These are phyloP conservation scores for Heteropelma amictum DNA, from an alignment of 2,888 invertebrate genomes.

Conservation along the genomic window DNA sequence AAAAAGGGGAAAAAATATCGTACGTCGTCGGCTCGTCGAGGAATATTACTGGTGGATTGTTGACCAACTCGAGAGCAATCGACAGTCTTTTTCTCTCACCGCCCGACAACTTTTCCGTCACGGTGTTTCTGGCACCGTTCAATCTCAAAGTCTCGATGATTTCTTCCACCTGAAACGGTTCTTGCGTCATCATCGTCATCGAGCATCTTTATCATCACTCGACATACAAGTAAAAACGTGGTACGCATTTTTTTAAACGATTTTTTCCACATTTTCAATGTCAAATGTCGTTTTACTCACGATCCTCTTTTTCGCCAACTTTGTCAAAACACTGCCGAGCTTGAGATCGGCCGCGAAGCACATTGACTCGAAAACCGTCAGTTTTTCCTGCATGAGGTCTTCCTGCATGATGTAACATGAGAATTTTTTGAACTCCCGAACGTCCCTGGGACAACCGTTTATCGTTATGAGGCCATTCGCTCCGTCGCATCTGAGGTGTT, in stretches of 20 bases:
- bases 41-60: conserved; percentile 97
- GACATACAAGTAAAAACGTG: neutral
- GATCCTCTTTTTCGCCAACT: conserved; percentile 83
- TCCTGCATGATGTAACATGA: conserved; percentile 98
- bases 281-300: conserved; percentile 80
- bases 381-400: conserved; percentile 90
- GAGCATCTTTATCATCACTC: too few relatives aligned
- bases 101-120: conserved; percentile 88
- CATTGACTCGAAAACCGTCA: conserved; percentile 94
- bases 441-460: conserved; percentile 88
- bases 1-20: conserved; percentile 69
- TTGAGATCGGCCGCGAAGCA: conserved; percentile 93
- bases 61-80: conserved; percentile 94
- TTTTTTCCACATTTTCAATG: too few relatives aligned
- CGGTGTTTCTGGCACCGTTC: conserved; percentile 85
- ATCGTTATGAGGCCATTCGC: conserved; percentile 87
- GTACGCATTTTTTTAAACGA: neutral
- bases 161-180: conserved; percentile 88
- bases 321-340: conserved; percentile 83
- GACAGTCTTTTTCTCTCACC: conserved; percentile 96
- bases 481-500: conserved; percentile 81
- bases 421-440: conserved; percentile 89
- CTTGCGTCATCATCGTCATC: too few relatives aligned
- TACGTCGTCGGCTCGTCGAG: conserved; percentile 98
- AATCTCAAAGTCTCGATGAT: conserved; percentile 90